Conservation (phyloP, 2,888 invertebrate genomes). For the Pammene aurita region DNA sequence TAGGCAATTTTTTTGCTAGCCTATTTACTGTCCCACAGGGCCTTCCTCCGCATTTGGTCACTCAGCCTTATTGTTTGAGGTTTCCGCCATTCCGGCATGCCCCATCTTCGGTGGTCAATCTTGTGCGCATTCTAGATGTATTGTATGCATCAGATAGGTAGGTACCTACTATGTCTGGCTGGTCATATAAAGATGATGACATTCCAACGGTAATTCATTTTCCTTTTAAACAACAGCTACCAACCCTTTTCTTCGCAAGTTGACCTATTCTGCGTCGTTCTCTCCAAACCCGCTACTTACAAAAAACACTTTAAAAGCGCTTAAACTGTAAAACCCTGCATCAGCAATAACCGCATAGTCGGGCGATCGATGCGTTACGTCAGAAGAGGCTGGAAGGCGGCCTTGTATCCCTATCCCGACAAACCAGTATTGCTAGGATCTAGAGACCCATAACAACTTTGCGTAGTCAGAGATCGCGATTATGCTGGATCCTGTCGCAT, state of each 20-base stretch:
- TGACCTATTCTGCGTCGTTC: not conserved
- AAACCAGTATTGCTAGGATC: not conserved
- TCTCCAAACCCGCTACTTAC: not conserved
- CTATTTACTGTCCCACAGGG: too few species aligned
- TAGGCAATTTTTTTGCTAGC: too few species aligned
- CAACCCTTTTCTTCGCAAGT: not conserved
- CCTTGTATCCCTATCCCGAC: not conserved
- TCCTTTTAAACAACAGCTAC: too few species aligned
- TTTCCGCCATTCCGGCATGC: too few species aligned
- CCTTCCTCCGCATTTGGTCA: too few species aligned
- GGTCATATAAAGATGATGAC: too few species aligned
- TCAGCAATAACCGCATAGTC: conserved; percentile 61
- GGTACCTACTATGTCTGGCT: too few species aligned
- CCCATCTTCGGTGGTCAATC: too few species aligned
- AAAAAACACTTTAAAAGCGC: conserved; percentile 32
- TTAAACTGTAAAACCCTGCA: conserved; percentile 48
- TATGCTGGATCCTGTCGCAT: not conserved
- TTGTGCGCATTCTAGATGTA: too few species aligned
- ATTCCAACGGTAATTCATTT: too few species aligned
- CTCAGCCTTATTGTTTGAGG: too few species aligned
- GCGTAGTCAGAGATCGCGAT: not conserved
- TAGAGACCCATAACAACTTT: not conserved
- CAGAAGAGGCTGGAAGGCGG: conserved; percentile 64
- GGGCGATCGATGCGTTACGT: conserved; percentile 79
- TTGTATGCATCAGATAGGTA: too few species aligned